These are phyloP conservation scores for Diachasma alloeum DNA, from an alignment of 1,140 invertebrate species.

Conservation along the genomic window DNA sequence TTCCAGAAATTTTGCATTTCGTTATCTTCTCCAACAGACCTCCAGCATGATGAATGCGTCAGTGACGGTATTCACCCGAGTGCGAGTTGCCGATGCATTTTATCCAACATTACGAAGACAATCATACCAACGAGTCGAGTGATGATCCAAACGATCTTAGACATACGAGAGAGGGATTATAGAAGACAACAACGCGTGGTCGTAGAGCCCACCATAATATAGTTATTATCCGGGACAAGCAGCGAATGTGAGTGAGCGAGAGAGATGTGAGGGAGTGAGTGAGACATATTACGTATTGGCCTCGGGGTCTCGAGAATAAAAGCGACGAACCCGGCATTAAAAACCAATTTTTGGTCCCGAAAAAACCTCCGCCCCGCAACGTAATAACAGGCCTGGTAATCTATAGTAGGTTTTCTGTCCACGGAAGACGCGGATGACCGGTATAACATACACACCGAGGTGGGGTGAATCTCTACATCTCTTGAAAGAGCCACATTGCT, in stretches of 20 bases:
- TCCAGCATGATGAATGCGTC: not conserved
- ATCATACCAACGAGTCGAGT: not conserved
- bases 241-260: constrained; percentile 7
- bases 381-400: constrained; percentile 64
- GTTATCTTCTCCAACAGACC: not conserved
- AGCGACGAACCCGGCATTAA: constrained; percentile 62
- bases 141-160: constrained; percentile 1
- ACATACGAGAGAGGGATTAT: constrained; percentile 1
- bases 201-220: constrained; percentile 33
- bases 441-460: constrained; percentile 34
- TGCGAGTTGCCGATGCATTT: not conserved
- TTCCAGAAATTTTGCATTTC: not conserved
- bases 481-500: not conserved
- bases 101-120: not conserved
- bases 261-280: constrained; percentile 32
- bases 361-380: constrained; percentile 57
- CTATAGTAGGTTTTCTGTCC: constrained; percentile 64
- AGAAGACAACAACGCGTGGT: constrained; percentile 34
- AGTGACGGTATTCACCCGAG: not conserved
- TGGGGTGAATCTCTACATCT: constrained; percentile 7
- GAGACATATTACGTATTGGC: constrained; percentile 42
- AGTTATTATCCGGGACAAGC: constrained; percentile 35
- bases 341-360: constrained; percentile 64
- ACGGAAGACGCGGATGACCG: constrained; percentile 36
- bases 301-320: constrained; percentile 48